Evolutionary conservation across 2,888 invertebrate species (phyloP).

Genomic region (Eupsilia transversa): DNA sequence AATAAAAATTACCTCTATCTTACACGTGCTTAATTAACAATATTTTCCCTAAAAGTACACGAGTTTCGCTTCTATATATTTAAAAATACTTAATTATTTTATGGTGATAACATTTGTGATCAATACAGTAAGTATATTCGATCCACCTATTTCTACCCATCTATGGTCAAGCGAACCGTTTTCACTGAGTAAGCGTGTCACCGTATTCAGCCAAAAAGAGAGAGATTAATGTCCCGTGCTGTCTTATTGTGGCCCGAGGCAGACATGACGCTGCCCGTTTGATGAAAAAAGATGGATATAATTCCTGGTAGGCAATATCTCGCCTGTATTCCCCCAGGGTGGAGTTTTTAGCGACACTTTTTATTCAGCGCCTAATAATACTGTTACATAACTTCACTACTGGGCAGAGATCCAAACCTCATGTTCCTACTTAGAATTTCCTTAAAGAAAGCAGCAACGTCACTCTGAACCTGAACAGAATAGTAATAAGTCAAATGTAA

Average conservation of each 20-base stretch:
- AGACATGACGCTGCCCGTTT: neutral
- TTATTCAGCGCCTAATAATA: neutral
- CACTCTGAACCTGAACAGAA: neutral
- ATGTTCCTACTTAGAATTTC: neutral
- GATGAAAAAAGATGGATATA: neutral
- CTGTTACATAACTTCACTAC: neutral
- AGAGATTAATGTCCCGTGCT: constrained; percentile 23
- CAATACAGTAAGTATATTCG: neutral
- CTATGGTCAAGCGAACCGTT: neutral
- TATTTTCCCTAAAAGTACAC: neutral
- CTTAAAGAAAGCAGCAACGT: neutral
- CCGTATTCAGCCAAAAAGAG: constrained; percentile 6
- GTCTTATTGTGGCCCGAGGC: constrained; percentile 2
- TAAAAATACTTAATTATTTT: neutral
- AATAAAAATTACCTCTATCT: no score
- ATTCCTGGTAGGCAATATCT: neutral
- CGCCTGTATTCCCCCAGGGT: neutral
- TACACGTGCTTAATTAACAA: no score
- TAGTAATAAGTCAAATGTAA: neutral
- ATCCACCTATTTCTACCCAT: neutral
- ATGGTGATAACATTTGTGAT: neutral
- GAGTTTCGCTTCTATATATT: neutral
- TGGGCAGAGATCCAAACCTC: neutral
- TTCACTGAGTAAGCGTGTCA: constrained; percentile 5
- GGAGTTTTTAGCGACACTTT: neutral